phyloP scores from a whole-genome alignment of 2,888 invertebrate genomes.

The Himalopsyche japonica region DNA sequence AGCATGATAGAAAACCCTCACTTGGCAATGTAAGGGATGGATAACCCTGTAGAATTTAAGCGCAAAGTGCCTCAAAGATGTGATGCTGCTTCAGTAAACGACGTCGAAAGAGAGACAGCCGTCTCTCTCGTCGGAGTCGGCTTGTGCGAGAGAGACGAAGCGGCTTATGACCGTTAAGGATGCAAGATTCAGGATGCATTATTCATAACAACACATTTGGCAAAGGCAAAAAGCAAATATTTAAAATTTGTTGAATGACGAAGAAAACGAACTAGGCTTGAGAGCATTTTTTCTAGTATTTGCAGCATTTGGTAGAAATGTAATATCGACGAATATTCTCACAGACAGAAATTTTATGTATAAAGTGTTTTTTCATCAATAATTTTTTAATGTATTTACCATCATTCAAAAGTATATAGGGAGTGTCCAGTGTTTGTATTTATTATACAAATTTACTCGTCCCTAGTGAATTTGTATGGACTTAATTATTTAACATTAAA shows the following conservation, averaged over 20 bases:
- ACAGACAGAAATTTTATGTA: too few species aligned
- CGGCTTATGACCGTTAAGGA: background rate
- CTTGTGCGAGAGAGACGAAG: background rate
- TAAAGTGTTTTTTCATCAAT: too few species aligned
- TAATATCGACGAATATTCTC: background rate
- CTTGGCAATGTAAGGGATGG: background rate
- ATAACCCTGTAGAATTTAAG: background rate
- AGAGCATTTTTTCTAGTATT: background rate
- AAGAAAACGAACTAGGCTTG: background rate
- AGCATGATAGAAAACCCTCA: background rate
- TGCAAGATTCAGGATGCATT: conserved; percentile 10
- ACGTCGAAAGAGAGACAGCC: background rate
- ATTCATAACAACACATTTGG: conserved; percentile 13
- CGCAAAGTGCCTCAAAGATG: background rate
- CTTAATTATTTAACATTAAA: too few species aligned
- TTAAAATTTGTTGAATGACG: conserved; percentile 6
- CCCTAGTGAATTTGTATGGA: too few species aligned
- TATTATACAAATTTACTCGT: too few species aligned
- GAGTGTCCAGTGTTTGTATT: too few species aligned
- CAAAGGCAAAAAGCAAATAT: background rate
- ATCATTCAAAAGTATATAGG: too few species aligned
- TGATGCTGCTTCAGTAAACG: background rate
- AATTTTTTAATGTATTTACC: too few species aligned
- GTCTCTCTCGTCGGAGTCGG: background rate
- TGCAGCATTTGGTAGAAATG: background rate